phyloP scores from a whole-genome alignment of 2,797 vertebrate genomes.

The Chloroceryle amazona region DNA sequence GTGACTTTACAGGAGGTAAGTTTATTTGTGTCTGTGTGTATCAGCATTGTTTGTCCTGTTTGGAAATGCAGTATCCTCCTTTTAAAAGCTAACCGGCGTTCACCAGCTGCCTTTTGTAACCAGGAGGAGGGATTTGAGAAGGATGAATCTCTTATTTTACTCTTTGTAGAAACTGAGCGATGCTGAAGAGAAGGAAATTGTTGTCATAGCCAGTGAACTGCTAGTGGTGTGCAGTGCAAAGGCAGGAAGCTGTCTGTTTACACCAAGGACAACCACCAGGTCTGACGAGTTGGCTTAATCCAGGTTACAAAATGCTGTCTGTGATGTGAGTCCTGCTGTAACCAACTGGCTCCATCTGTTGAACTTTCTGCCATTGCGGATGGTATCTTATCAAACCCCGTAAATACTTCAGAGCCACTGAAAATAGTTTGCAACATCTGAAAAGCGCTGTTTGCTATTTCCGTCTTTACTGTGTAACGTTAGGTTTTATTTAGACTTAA shows the following conservation, averaged over 20 bases:
- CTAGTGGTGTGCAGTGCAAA: neutral
- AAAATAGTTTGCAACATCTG: neutral
- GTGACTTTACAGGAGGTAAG: constrained; percentile 85
- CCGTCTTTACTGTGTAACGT: neutral
- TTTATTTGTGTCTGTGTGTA: constrained; percentile 78
- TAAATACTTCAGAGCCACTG: neutral
- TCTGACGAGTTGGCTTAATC: constrained; percentile 30
- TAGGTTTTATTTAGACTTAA: constrained; percentile 19
- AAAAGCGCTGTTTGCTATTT: neutral
- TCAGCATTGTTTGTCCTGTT: constrained; percentile 58
- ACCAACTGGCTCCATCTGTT: neutral
- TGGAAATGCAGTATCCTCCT: constrained; percentile 84
- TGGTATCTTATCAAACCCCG: neutral
- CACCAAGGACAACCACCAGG: neutral
- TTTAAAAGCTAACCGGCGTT: constrained; percentile 53
- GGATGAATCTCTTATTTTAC: neutral
- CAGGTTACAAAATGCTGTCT: neutral
- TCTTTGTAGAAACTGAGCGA: neutral
- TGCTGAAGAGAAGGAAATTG: neutral
- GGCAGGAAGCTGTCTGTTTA: constrained; percentile 30
- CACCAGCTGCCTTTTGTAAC: neutral
- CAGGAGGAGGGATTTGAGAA: neutral
- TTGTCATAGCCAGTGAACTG: neutral
- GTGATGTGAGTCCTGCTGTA: neutral
- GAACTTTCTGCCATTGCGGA: neutral